phyloP scores from a whole-genome alignment of 2,888 invertebrate species.

The Meteorus colon region DNA sequence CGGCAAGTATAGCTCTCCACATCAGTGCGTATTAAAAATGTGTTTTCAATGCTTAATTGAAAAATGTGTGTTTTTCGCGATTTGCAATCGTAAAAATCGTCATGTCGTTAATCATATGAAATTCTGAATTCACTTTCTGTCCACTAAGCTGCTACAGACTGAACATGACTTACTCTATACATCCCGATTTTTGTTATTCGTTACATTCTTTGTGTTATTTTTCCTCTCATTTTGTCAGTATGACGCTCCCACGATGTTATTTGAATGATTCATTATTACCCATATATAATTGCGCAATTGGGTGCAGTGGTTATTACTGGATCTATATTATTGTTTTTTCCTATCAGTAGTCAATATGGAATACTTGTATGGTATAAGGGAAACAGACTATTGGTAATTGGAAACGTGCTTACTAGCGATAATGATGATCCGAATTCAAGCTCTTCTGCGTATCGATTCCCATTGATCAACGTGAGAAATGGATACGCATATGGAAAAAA shows the following conservation, averaged over 20 bases:
- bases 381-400: conserved; percentile 38
- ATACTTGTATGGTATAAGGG: conserved; percentile 22
- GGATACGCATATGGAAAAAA: conserved; percentile 25
- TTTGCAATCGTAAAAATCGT: conserved; percentile 32
- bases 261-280: background rate
- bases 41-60: background rate
- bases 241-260: background rate
- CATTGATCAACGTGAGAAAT: conserved; percentile 3
- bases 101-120: conserved; percentile 38
- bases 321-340: background rate
- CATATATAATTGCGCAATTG: conserved; percentile 20
- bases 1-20: background rate
- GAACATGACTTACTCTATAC: background rate
- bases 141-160: conserved; percentile 15
- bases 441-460: background rate
- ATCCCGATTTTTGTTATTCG: too few species aligned
- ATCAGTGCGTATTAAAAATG: background rate
- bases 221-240: background rate
- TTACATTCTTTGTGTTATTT: conserved; percentile 10
- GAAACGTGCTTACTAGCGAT: background rate
- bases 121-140: conserved; percentile 26
- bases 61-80: conserved; percentile 42
- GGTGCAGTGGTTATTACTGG: conserved; percentile 46
- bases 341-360: conserved; percentile 1
- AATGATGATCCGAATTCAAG: background rate